Conservation (phyloP, 2,797 vertebrate species). For the Pseudotriccus pelzelni region DNA sequence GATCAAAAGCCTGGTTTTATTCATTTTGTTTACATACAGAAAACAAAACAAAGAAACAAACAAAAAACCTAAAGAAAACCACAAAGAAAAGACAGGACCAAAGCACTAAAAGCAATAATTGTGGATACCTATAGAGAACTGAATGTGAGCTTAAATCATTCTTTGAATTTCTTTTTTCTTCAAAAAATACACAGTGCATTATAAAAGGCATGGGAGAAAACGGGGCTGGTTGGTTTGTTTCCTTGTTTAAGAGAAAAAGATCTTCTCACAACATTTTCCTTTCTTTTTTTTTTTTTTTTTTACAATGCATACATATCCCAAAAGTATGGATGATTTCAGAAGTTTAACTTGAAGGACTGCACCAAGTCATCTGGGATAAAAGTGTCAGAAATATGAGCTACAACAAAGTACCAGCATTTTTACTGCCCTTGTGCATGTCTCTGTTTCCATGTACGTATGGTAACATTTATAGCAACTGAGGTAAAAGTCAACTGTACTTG, state of each 20-base stretch:
- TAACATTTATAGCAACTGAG: background rate
- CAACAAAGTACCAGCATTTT: background rate
- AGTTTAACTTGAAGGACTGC: background rate
- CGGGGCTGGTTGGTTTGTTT: background rate
- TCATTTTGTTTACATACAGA: background rate
- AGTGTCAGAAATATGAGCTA: background rate
- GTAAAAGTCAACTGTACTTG: background rate
- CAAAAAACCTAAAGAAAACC: background rate
- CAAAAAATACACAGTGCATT: background rate
- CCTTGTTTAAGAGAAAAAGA: background rate
- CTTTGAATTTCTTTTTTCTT: background rate
- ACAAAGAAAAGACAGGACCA: background rate
- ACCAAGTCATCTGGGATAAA: background rate
- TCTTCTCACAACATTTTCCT: background rate
- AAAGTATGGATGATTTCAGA: background rate
- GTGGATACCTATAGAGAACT: background rate
- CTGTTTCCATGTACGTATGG: background rate
- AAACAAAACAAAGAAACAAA: background rate
- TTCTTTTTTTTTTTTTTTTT: background rate
- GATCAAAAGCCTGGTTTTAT: background rate
- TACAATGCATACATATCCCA: too few species aligned
- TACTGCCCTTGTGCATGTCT: too few species aligned
- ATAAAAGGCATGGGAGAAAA: background rate
- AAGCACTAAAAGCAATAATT: background rate
- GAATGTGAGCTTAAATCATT: background rate